These are phyloP conservation scores for Caligus rogercresseyi DNA, from an alignment of 1,140 invertebrate species.

Conservation along the genomic window DNA sequence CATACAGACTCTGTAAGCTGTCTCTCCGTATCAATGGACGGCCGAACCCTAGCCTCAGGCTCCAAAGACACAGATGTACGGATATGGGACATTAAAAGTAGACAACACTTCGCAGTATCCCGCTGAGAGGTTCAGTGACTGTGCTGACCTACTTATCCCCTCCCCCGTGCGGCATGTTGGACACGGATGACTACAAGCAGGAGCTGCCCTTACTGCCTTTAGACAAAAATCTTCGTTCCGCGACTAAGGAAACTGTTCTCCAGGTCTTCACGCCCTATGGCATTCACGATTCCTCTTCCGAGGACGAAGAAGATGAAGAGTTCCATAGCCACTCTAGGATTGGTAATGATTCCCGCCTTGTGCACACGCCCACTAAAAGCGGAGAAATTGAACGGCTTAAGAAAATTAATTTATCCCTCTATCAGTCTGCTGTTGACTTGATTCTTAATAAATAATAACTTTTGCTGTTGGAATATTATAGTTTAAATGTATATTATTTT, in stretches of 20 bases:
- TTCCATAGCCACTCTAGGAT: no score
- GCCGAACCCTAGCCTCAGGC: constrained; percentile 47
- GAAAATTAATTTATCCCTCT: background rate
- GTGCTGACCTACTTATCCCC: background rate
- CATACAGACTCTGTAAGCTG: constrained; percentile 47
- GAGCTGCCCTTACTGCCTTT: constrained; percentile 6
- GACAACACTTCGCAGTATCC: constrained; percentile 47
- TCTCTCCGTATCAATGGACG: constrained; percentile 49
- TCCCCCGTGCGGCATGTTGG: constrained; percentile 1
- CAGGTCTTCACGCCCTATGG: background rate
- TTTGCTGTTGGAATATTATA: no score
- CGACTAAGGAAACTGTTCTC: background rate
- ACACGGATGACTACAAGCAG: background rate
- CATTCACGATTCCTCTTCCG: background rate
- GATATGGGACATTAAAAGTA: constrained; percentile 56
- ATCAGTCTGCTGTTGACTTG: background rate
- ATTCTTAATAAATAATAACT: background rate
- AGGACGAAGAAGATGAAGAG: no score
- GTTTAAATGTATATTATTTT: no score
- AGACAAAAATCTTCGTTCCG: constrained; percentile 2
- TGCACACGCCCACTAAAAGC: background rate
- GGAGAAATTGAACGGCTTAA: background rate
- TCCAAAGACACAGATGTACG: constrained; percentile 49
- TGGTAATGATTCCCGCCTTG: no score
- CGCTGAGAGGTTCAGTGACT: constrained; percentile 49